Evolutionary conservation across 2,888 invertebrate genomes (phyloP).

Genomic region (Drepanosiphum platanoidis): DNA sequence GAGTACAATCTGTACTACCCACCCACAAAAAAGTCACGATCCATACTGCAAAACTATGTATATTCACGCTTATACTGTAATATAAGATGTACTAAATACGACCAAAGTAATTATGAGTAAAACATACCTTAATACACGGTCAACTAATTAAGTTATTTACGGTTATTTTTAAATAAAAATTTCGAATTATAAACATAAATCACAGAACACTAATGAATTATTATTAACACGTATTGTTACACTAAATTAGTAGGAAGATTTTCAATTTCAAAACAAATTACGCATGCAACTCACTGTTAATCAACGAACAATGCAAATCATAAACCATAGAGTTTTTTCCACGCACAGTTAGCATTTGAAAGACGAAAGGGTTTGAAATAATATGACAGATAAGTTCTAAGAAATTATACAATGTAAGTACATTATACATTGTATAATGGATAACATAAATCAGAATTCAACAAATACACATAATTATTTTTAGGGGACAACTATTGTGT

Average conservation of each 20-base stretch:
- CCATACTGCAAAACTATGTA: background rate
- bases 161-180: background rate
- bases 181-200: background rate
- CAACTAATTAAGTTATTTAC: background rate
- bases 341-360: constrained; percentile 33
- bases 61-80: no score
- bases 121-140: background rate
- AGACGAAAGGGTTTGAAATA: background rate
- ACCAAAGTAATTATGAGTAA: no score
- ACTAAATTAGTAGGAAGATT: background rate
- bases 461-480: constrained; percentile 14
- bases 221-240: background rate
- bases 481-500: background rate
- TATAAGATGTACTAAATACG: no score
- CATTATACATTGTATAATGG: no score
- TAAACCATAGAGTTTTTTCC: background rate
- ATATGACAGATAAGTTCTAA: background rate
- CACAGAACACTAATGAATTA: background rate
- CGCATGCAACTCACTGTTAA: background rate
- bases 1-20: background rate
- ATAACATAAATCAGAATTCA: constrained; percentile 39
- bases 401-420: constrained; percentile 17
- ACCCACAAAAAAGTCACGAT: background rate
- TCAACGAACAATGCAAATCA: background rate
- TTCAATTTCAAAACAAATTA: background rate